These are phyloP conservation scores for Campylomormyrus numenius DNA, from an alignment of 2,113 vertebrate genomes.

Conservation along the genomic window DNA sequence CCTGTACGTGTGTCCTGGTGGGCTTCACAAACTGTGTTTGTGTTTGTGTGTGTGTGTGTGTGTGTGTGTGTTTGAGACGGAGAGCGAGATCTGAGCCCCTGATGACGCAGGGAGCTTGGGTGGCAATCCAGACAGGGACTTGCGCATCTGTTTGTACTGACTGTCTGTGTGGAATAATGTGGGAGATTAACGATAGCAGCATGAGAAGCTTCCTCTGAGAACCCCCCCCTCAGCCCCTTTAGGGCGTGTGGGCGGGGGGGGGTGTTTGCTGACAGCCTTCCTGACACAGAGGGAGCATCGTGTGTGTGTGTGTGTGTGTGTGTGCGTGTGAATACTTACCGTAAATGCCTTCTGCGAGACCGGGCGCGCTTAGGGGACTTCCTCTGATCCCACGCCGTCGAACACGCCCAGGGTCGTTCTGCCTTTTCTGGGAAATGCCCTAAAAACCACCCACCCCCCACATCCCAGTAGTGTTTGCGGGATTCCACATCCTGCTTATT, in stretches of 20 bases:
- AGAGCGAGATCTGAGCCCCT: not conserved
- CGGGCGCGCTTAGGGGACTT: not conserved
- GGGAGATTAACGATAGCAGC: not conserved
- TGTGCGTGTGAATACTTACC: not conserved
- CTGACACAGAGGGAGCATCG: not conserved
- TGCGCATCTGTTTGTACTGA: not conserved
- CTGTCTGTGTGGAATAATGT: not conserved
- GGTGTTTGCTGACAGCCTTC: not conserved
- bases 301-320: not conserved
- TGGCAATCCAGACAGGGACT: not conserved
- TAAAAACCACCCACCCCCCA: not conserved
- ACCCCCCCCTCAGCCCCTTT: not conserved
- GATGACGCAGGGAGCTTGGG: not conserved
- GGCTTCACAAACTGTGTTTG: not conserved
- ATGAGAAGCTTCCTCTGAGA: not conserved
- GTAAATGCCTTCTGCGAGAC: not conserved
- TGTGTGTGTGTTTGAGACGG: not conserved
- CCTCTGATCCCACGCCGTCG: not conserved
- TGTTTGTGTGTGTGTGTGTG: not conserved
- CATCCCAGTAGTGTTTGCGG: not conserved
- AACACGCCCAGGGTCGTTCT: not conserved
- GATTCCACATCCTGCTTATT: not conserved
- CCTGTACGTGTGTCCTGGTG: conserved; percentile 80
- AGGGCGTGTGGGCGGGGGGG: not conserved
- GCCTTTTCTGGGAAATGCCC: not conserved